Percentiles rank a stretch among this genome's conserved stretches.
Evolutionary conservation across 2,113 vertebrate genomes (phyloP).

Genomic region (Romanogobio albipinnatus): DNA sequence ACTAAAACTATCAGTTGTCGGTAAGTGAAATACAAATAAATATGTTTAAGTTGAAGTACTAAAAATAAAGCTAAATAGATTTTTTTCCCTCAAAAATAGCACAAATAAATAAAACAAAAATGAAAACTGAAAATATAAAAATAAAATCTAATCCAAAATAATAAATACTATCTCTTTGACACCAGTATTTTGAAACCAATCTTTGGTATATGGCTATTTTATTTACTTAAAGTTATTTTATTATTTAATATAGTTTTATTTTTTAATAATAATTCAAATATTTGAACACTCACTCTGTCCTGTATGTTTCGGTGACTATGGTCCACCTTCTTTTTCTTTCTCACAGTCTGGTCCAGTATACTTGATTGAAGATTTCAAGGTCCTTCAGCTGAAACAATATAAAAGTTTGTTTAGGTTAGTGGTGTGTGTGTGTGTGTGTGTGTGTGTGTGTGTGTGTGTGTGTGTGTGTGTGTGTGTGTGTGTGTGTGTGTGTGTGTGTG

Average conservation of each 20-base stretch:
- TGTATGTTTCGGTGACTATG: background rate
- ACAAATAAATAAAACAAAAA: no score
- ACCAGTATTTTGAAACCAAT: no score
- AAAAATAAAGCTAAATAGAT: no score
- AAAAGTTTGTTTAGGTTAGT: conserved; percentile 36
- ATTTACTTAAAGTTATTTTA: no score
- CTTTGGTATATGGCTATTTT: no score
- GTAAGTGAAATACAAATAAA: background rate
- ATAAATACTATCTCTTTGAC: no score
- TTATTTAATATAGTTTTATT: background rate
- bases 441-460: background rate
- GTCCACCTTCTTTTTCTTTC: background rate
- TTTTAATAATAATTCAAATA: no score
- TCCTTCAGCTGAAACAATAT: conserved; percentile 40
- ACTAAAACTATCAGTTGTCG: background rate
- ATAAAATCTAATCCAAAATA: no score
- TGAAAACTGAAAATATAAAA: no score
- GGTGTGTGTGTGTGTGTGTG: background rate
- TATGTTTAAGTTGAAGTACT: no score
- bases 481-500: background rate
- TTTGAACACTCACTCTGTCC: background rate
- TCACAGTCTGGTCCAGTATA: conserved; percentile 5
- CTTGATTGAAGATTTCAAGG: background rate
- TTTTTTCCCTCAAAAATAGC: no score
- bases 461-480: background rate